Percentiles rank a stretch among this genome's conserved stretches.
Evolutionary conservation across 2,797 vertebrate species (phyloP).

Genomic region (Yasuhikotakia modesta): DNA sequence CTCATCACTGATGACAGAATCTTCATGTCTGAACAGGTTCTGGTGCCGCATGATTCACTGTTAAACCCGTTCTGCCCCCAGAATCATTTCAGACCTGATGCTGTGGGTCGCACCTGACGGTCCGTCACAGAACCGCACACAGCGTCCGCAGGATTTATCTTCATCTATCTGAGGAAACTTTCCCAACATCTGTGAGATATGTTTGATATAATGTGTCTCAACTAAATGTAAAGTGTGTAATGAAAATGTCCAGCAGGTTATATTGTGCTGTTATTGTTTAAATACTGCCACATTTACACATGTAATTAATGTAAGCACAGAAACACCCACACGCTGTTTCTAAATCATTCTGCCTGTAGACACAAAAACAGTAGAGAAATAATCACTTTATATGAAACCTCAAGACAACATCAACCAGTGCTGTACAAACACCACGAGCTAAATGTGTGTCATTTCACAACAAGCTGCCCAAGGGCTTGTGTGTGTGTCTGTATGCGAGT

Average conservation of each 20-base stretch:
- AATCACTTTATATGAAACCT: constrained; percentile 27
- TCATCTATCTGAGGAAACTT: too few species aligned
- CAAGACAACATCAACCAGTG: constrained; percentile 90
- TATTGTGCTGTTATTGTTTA: too few species aligned
- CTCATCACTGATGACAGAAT: constrained; percentile 91
- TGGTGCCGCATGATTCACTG: neutral
- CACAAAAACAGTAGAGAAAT: constrained; percentile 19
- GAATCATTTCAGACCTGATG: neutral
- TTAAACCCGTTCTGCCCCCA: neutral
- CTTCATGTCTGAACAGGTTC: constrained; percentile 88
- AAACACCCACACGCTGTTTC: too few species aligned
- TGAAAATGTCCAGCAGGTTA: too few species aligned
- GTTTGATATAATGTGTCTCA: too few species aligned
- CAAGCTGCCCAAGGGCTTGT: constrained; percentile 84
- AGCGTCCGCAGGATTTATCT: too few species aligned
- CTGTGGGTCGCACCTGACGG: neutral
- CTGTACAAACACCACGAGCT: constrained; percentile 83
- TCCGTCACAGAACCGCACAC: too few species aligned
- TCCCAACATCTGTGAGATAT: too few species aligned
- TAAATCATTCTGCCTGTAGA: constrained; percentile 16
- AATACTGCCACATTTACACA: too few species aligned
- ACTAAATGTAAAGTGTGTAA: too few species aligned
- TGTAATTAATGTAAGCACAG: too few species aligned
- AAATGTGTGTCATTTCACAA: constrained; percentile 85
- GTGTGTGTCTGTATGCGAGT: too few species aligned